Conservation (phyloP, 2,797 vertebrate genomes). For the Buceros bicornis region DNA sequence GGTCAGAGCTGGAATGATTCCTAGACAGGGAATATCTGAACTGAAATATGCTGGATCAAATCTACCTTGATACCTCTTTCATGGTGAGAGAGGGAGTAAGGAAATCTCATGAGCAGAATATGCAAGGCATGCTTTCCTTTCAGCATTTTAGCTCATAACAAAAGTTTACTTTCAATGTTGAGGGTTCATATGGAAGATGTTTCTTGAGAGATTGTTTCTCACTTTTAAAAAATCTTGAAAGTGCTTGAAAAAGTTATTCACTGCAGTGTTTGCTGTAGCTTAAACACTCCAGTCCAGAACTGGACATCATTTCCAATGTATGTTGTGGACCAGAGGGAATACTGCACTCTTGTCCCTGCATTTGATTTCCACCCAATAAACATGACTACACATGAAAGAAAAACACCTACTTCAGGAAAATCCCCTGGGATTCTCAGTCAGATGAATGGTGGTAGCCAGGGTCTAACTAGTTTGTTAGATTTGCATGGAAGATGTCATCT, state of each 20-base stretch:
- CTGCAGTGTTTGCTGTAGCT: background rate
- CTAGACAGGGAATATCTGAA: background rate
- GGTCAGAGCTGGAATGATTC: background rate
- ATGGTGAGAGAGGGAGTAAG: background rate
- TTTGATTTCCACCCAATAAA: background rate
- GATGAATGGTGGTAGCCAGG: background rate
- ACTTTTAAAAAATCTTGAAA: background rate
- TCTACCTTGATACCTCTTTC: background rate
- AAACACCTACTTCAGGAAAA: background rate
- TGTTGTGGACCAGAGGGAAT: background rate
- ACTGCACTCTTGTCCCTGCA: background rate
- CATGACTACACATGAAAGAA: background rate
- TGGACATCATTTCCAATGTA: background rate
- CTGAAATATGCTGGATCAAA: background rate
- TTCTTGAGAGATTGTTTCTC: background rate
- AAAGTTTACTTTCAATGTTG: background rate
- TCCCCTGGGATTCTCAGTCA: background rate
- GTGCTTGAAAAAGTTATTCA: background rate
- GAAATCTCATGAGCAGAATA: background rate
- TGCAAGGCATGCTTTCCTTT: background rate
- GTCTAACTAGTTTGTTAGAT: background rate
- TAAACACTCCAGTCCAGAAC: background rate
- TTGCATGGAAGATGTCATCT: background rate
- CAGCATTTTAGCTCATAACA: background rate
- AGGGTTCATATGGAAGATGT: background rate